Evolutionary conservation across 2,797 vertebrate species (phyloP).

Genomic region (Aselliscus stoliczkanus): DNA sequence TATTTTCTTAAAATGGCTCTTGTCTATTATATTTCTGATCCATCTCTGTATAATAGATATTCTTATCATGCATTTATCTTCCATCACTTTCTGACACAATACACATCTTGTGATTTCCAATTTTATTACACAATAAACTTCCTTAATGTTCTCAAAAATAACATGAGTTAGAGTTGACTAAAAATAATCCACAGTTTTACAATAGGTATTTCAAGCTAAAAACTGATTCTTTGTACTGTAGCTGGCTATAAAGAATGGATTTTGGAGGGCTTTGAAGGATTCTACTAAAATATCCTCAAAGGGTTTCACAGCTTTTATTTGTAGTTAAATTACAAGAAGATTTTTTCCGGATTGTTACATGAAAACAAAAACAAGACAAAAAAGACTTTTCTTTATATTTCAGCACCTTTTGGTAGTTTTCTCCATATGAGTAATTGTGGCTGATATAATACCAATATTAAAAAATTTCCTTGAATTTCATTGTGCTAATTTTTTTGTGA

Average conservation of each 20-base stretch:
- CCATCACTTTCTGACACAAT: slow-evolving; percentile 70
- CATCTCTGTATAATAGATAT: slow-evolving; percentile 55
- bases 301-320: not conserved
- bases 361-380: not conserved
- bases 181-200: slow-evolving; percentile 50
- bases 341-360: not conserved
- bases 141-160: slow-evolving; percentile 67
- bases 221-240: not conserved
- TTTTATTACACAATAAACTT: slow-evolving; percentile 73
- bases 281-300: not conserved
- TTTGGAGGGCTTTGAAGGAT: not conserved
- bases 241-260: slow-evolving; percentile 26
- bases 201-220: slow-evolving; percentile 38
- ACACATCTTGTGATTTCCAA: slow-evolving; percentile 63
- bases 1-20: slow-evolving; percentile 57
- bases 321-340: not conserved
- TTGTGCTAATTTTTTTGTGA: not conserved
- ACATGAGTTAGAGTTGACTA: slow-evolving; percentile 47
- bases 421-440: not conserved
- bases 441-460: not conserved
- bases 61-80: slow-evolving; percentile 72
- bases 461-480: not conserved
- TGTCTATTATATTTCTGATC: slow-evolving; percentile 57
- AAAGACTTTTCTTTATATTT: not conserved
- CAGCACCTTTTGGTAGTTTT: not conserved